phyloP scores from a whole-genome alignment of 1,140 invertebrate species.

The Macrosteles quadrilineatus region DNA sequence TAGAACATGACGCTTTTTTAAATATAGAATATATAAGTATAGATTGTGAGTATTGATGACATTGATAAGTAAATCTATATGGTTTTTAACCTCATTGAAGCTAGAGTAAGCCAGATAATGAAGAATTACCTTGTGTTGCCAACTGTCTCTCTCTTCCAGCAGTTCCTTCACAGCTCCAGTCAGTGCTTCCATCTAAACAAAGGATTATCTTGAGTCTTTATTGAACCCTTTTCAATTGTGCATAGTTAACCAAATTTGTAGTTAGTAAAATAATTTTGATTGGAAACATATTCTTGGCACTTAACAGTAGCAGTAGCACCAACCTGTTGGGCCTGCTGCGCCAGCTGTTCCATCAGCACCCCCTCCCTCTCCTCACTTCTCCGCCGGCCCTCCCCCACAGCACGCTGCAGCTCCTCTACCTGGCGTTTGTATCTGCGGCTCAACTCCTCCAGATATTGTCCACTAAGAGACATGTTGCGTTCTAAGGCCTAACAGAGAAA shows the following conservation, averaged over 20 bases:
- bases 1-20: too few relatives aligned
- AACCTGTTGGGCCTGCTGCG: slow-evolving; percentile 61
- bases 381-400: slow-evolving; percentile 73
- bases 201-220: too few relatives aligned
- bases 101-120: too few relatives aligned
- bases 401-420: slow-evolving; percentile 92
- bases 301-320: slow-evolving; percentile 29
- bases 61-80: too few relatives aligned
- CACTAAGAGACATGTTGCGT: slow-evolving; percentile 93
- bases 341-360: slow-evolving; percentile 64
- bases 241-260: too few relatives aligned
- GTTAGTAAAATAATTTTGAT: too few relatives aligned
- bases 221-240: too few relatives aligned
- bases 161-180: slow-evolving; percentile 57
- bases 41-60: too few relatives aligned
- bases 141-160: slow-evolving; percentile 64
- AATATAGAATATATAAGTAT: too few relatives aligned
- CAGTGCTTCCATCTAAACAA: slow-evolving; percentile 48
- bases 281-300: too few relatives aligned
- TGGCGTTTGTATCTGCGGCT: slow-evolving; percentile 94
- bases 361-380: slow-evolving; percentile 69
- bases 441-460: slow-evolving; percentile 93
- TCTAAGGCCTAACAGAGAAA: slow-evolving; percentile 74
- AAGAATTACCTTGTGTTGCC: slow-evolving; percentile 57
- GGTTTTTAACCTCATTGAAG: too few relatives aligned